Evolutionary conservation across 1,140 invertebrate species (phyloP).

Genomic region (Bombyx mori): DNA sequence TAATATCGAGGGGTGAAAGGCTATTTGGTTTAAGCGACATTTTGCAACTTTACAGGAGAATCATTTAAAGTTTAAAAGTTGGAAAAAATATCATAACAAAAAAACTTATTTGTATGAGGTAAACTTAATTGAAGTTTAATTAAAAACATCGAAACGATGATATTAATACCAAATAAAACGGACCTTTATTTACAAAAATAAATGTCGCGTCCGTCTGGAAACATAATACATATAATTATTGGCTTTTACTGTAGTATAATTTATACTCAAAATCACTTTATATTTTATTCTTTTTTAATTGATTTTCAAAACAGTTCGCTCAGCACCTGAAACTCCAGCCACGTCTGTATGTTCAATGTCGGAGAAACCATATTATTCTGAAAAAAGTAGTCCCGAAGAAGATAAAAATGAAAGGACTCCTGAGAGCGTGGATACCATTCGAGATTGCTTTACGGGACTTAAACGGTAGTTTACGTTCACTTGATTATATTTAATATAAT

Average conservation of each 20-base stretch:
- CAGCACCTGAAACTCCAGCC: constrained; percentile 6
- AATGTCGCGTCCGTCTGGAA: constrained; percentile 16
- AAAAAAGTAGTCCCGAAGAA: constrained; percentile 1
- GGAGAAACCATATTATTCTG: constrained; percentile 1
- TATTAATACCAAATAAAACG: no score
- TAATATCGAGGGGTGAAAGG: no score
- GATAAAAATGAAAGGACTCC: constrained; percentile 13
- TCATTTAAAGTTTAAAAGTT: no score
- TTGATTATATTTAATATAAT: background rate
- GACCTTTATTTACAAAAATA: no score
- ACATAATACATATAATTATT: constrained; percentile 7
- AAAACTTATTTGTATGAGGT: no score
- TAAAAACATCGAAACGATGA: no score
- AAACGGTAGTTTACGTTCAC: background rate
- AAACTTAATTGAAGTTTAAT: no score
- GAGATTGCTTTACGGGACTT: constrained; percentile 28
- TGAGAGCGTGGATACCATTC: constrained; percentile 20
- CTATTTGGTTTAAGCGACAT: no score
- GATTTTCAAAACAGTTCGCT: constrained; percentile 8
- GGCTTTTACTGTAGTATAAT: background rate
- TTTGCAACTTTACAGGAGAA: no score
- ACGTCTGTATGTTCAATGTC: constrained; percentile 4
- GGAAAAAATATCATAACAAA: no score
- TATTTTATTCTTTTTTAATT: background rate
- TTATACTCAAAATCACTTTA: no score